phyloP scores from a whole-genome alignment of 2,888 invertebrate species.

The Notodonta dromedarius region DNA sequence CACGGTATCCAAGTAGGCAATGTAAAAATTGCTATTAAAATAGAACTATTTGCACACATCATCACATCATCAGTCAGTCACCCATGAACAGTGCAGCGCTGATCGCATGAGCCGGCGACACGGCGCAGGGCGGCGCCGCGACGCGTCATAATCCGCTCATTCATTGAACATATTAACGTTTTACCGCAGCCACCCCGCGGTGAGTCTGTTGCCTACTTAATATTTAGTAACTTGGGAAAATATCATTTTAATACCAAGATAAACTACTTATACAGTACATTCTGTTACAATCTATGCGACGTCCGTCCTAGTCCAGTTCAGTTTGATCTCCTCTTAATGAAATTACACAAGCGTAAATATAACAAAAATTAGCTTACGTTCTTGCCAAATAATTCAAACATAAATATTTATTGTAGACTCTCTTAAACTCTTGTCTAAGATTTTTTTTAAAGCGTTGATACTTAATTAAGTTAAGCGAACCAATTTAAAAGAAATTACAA shows the following conservation, averaged over 20 bases:
- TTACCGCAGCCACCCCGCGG: slow-evolving; percentile 3
- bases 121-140: not conserved
- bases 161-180: slow-evolving; percentile 3
- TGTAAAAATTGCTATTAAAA: not conserved
- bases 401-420: too few relatives aligned
- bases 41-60: slow-evolving; percentile 1
- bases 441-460: not conserved
- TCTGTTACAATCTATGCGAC: too few relatives aligned
- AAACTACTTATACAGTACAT: too few relatives aligned
- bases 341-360: too few relatives aligned
- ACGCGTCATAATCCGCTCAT: slow-evolving; percentile 6
- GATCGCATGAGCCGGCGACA: not conserved
- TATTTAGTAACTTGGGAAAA: not conserved
- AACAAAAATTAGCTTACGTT: too few relatives aligned
- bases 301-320: too few relatives aligned
- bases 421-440: not conserved
- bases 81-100: not conserved
- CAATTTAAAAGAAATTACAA: slow-evolving; percentile 37
- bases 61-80: not conserved
- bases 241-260: not conserved
- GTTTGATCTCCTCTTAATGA: too few relatives aligned
- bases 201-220: slow-evolving; percentile 1
- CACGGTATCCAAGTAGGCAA: not conserved
- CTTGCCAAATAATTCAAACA: too few relatives aligned
- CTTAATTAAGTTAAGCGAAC: slow-evolving; percentile 24